Evolutionary conservation across 1,140 invertebrate species (phyloP).

Genomic region (Caenorhabditis tropicalis): DNA sequence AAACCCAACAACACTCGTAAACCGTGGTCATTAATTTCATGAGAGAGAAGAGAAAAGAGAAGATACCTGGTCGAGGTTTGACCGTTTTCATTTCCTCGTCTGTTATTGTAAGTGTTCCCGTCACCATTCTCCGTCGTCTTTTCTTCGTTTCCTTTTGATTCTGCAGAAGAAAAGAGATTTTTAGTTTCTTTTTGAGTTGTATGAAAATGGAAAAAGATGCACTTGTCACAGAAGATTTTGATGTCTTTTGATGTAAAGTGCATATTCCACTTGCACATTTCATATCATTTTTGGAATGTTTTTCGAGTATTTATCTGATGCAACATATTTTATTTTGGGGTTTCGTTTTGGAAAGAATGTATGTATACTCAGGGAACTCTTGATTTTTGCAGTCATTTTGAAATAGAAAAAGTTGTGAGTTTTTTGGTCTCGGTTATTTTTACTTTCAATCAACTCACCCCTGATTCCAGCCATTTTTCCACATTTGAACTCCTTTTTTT

Average conservation of each 20-base stretch:
- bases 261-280: too few relatives aligned
- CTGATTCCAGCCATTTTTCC: constrained; percentile 13
- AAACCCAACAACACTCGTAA: neutral
- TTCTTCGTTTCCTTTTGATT: neutral
- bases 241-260: too few relatives aligned
- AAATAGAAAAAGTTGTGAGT: neutral
- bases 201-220: too few relatives aligned
- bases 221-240: too few relatives aligned
- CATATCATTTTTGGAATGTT: too few relatives aligned
- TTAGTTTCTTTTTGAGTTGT: too few relatives aligned
- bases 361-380: too few relatives aligned
- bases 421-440: neutral
- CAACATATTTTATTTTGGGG: too few relatives aligned
- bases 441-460: neutral
- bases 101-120: constrained; percentile 42
- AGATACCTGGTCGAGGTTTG: constrained; percentile 49
- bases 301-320: too few relatives aligned
- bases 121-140: constrained; percentile 1
- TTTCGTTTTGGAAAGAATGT: too few relatives aligned
- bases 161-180: neutral
- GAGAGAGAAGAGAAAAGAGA: neutral
- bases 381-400: too few relatives aligned
- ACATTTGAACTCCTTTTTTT: constrained; percentile 42
- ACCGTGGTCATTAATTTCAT: neutral
- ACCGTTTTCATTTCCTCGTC: constrained; percentile 22